Conservation (phyloP, 2,113 vertebrate genomes). For the Muntiacus reevesi region DNA sequence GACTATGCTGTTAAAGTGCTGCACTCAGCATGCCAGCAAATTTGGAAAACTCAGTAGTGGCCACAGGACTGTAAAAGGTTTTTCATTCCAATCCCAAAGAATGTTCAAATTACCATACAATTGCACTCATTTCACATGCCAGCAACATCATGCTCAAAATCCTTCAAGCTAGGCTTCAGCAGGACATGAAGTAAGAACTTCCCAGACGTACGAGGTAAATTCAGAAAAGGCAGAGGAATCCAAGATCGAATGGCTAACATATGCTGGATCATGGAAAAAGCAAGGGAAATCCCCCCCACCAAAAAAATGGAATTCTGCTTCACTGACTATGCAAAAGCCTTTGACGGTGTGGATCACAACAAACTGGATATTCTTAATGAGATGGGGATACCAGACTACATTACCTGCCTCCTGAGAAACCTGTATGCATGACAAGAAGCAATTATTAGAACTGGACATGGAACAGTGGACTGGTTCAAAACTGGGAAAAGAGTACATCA, state of each 20-base stretch:
- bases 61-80: not conserved
- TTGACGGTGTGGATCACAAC: not conserved
- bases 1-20: not conserved
- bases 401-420: not conserved
- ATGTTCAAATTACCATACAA: not conserved
- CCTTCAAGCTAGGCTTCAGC: not conserved
- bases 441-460: not conserved
- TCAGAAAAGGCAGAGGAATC: not conserved
- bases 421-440: not conserved
- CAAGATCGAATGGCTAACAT: not conserved
- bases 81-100: not conserved
- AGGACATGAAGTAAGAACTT: not conserved
- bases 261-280: not conserved
- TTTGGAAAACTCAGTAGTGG: not conserved
- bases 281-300: not conserved
- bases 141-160: not conserved
- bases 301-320: not conserved
- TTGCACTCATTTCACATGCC: not conserved
- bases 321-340: not conserved
- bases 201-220: accelerated
- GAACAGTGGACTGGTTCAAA: not conserved
- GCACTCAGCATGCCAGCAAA: not conserved
- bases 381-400: not conserved
- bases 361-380: not conserved
- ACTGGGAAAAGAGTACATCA: not conserved